Base-by-base conservation (phyloP, 23 tunicate species). In the Botrylloides violaceus region DNA sequence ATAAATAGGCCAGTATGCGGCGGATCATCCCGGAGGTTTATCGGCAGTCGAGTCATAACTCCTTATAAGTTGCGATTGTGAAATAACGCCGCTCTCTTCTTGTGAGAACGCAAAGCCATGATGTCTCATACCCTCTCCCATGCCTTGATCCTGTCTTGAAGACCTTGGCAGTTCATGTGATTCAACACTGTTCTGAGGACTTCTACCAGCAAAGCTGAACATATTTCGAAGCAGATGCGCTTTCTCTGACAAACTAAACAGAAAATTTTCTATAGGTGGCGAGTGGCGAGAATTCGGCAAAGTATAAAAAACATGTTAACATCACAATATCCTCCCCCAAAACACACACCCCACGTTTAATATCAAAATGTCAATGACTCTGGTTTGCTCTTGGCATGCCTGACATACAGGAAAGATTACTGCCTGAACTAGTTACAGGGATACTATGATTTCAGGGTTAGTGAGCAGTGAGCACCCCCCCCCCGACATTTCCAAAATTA, bases 51-150 rank as follows among this genome's bases (percentile, higher is more conserved):
- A 66, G 70, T 87, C 64, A 70, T 87, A 87, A 49, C 79, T 78
- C 31, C 95, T 49, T 2, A 87, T 87, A 7, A 87, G 86, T 22
- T 87, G 76, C 0, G 95, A 87, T 39, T 87, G 95, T 2, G 95
- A 75, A 21, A 87, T 81, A 27, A 80, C 86, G 34, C 95, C 95
- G 2, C 82, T 71, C 38, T 87, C 95, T 63, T 87, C 95, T 28
- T 87, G 95, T 0, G 95, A 87, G 56, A 87, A 87, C 22, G 95
- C 95, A 66, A 49, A 87, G 22, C 95, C 95, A 18, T 61, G 76
- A 29, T 66, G 71, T 2, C 66, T 28, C 64, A 37, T 34, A 77
- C 72, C 35, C 48, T 29, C 29, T 32, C 36, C 20, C 34, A 30
- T 30, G 26, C 26, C 25, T 5, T 32, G 74, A 24, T 68, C 74